Evolutionary conservation across 2,113 vertebrate species (phyloP), one percentile per base, ranked within the genome.

Genomic region (Apteryx mantelli): DNA sequence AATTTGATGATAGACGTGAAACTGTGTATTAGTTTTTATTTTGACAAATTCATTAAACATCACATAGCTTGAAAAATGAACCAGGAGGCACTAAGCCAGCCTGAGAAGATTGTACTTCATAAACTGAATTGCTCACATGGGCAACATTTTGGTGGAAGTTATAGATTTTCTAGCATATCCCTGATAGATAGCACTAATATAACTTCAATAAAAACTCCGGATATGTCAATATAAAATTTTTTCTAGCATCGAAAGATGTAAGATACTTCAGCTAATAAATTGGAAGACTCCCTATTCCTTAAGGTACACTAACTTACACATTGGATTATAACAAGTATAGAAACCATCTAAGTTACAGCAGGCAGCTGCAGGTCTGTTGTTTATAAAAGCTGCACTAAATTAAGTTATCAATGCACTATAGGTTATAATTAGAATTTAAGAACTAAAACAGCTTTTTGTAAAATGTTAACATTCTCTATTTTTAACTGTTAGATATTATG

Each of bases 151-250:
- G 98, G 98, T 98, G 97, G 98, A 98, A 98, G 98, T 99, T 99
- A 99, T 99, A 98, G 99, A 99, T 99, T 99, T 99, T 99, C 98
- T 98, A 99, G 98, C 98, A 98, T 98, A 98, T 99, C 98, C 98
- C 98, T 99, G 99, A 99, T 99, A 99, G 98, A 99, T 99, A 99
- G 99, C 98, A 98, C 99, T 99, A 99, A 99, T 99, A 99, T 99
- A 99, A 99, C 98, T 99, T 99, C 99, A 99, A 99, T 99, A 99
- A 99, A 99, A 99, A 98, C 98, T 98, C 99, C 95, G 96, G 99
- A 98, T 99, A 98, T 98, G 99, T 98, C 98, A 99, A 99, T 99
- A 99, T 99, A 98, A 99, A 98, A 98, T 98, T 98, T 97, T 98
- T 96, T 95, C 94, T 95, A 96, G 93, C 96, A 97, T 95, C 89